Conservation (phyloP, 2,113 vertebrate species). For the Rhinogobius similis region DNA sequence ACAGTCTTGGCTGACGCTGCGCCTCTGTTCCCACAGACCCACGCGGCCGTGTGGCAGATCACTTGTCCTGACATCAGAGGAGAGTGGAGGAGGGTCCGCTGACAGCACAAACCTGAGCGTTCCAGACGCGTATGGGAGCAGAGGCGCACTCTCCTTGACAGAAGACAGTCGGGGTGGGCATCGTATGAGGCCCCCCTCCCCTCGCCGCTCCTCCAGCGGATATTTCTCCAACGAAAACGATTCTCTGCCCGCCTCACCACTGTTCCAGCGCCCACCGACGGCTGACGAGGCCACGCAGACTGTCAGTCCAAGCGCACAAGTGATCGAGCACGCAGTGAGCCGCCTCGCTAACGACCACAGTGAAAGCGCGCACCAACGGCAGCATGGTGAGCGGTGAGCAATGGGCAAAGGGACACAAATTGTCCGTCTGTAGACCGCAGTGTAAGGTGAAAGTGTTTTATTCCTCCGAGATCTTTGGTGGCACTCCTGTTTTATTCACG, state of each 20-base stretch:
- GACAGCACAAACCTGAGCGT: background rate
- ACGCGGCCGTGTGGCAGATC: conserved; percentile 77
- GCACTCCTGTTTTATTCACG: background rate
- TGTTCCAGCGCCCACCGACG: conserved; percentile 60
- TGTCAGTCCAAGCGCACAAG: conserved; percentile 85
- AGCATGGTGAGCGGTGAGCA: conserved; percentile 80
- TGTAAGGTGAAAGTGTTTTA: background rate
- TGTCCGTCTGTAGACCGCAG: background rate
- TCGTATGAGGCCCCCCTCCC: conserved; percentile 82
- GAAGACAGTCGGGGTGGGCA: conserved; percentile 79
- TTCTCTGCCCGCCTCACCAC: conserved; percentile 80
- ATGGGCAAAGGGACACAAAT: background rate
- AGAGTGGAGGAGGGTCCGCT: conserved; percentile 66
- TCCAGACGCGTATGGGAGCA: conserved; percentile 66
- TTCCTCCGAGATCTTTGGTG: background rate
- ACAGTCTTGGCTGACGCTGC: conserved; percentile 47
- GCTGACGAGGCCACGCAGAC: conserved; percentile 87
- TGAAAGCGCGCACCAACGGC: conserved; percentile 22
- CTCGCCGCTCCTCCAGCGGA: conserved; percentile 89
- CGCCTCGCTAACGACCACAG: conserved; percentile 53
- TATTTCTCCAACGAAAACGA: conserved; percentile 91
- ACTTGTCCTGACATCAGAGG: conserved; percentile 74
- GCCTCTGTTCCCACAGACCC: conserved; percentile 80
- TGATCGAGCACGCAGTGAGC: conserved; percentile 63
- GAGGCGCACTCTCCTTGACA: conserved; percentile 30